Evolutionary conservation across 2,797 vertebrate genomes (phyloP).

Genomic region (Micropoecilia bifurca): DNA sequence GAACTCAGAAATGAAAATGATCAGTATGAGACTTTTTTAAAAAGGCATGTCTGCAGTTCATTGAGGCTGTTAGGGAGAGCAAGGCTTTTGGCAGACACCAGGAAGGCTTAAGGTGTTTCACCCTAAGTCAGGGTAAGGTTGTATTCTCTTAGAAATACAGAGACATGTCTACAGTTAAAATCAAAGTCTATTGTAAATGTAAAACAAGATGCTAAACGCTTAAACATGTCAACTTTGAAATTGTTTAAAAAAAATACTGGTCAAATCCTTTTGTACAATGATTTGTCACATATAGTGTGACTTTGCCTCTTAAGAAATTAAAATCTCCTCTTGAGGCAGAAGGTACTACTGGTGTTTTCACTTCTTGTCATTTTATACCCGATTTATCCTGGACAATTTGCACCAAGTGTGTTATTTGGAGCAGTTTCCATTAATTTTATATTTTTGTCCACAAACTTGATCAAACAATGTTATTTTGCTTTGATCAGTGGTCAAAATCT

Average conservation of each 20-base stretch:
- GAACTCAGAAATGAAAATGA: not conserved
- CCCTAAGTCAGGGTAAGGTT: not conserved
- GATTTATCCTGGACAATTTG: not conserved
- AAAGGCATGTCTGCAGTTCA: not conserved
- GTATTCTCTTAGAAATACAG: not conserved
- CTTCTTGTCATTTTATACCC: not conserved
- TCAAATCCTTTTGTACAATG: not conserved
- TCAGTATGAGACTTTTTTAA: not conserved
- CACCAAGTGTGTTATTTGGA: not conserved
- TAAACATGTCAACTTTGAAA: not conserved
- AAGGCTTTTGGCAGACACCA: not conserved
- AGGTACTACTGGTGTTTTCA: not conserved
- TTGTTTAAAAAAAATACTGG: not conserved
- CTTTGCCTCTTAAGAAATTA: not conserved
- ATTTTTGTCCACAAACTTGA: not conserved
- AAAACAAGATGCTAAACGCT: not conserved
- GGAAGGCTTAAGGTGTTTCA: not conserved
- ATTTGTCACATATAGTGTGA: not conserved
- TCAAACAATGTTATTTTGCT: not conserved
- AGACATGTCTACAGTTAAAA: not conserved
- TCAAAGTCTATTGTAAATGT: not conserved
- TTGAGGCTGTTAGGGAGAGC: not conserved
- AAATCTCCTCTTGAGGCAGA: not conserved
- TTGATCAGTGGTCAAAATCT: not conserved
- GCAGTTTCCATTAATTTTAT: not conserved